Evolutionary conservation across 1,140 invertebrate species (phyloP), one percentile per base, ranked within the genome.

Genomic region (Bradysia coprophila): DNA sequence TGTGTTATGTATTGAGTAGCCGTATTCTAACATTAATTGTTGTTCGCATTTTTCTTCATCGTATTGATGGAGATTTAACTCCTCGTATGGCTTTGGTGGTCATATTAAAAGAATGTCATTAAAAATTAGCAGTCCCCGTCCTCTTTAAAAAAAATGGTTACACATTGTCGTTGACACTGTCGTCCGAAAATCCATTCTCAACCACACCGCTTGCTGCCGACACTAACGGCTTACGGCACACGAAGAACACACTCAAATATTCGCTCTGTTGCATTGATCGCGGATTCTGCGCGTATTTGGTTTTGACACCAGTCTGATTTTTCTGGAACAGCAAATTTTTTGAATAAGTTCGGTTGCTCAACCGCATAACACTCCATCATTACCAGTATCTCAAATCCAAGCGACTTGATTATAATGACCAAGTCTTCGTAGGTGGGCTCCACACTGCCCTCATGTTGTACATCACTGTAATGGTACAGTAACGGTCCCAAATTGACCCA

Each of bases 401-500:
- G 71, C 42, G 78, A 77, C 46, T 71, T 61, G 42, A 96, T 89
- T 32, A 96, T 81, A 33, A 80, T 70, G 47, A 76, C 67, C 1
- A 98, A 61, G 45, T 85, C 75, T 55, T 89, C 81, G 51, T 89
- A 94, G 40, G 84, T 85, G 0, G 95, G 87, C 62, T 98, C 95
- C 46, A 98, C 90, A 37, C 90, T 95, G 46, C 80, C 73, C 56
- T 94, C 88, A 37, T 80, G 80, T 21, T 76, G 72, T 55, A 89
- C 74, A 54, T 97, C 91, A 47, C 87, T 83, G 52, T 73, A 98
- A 58, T 98, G 94, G 61, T 97, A 97, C 1, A 98, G 62, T 33
- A 98, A 60, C 18, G 95, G 94, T 19, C 94, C 93, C 49, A 91
- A 62, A 67, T 91, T 92, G 43, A 92, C 76, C 87, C 87, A 91